Evolutionary conservation across 2,797 vertebrate species (phyloP).

Genomic region (Chelonia mydas): DNA sequence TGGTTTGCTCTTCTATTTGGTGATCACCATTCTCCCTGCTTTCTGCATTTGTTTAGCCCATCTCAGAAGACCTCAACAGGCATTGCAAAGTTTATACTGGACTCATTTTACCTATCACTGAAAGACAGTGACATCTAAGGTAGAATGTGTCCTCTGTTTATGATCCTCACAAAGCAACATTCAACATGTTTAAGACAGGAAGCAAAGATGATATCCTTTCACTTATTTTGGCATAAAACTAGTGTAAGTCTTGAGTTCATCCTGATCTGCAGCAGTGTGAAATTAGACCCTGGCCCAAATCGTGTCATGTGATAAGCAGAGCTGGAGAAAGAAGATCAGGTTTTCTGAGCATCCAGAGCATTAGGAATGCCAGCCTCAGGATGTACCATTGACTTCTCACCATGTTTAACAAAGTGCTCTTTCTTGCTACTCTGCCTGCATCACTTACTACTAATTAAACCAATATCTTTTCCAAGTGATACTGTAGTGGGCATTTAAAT

Average conservation of each 20-base stretch:
- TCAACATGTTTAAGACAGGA: neutral
- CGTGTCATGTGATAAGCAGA: neutral
- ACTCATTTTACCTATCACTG: neutral
- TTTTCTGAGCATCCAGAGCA: neutral
- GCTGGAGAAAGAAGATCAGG: neutral
- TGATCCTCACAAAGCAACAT: neutral
- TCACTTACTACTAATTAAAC: neutral
- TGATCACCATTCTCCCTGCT: neutral
- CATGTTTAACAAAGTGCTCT: neutral
- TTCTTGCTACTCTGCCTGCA: neutral
- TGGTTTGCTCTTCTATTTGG: neutral
- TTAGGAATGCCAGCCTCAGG: neutral
- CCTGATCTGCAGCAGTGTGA: neutral
- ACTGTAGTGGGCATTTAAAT: neutral
- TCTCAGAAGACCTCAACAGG: neutral
- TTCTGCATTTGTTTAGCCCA: neutral
- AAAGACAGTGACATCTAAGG: neutral
- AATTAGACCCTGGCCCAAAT: neutral
- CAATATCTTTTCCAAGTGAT: neutral
- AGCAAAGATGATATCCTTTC: neutral
- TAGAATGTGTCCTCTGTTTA: neutral
- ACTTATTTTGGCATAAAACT: neutral
- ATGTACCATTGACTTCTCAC: neutral
- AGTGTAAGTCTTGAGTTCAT: neutral
- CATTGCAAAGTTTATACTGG: too few relatives aligned